A percentile compares a stretch with the other conserved stretches of the same genome.
These are phyloP conservation scores for Apodemia zela DNA, from an alignment of 2,888 invertebrate genomes.

Conservation along the genomic window DNA sequence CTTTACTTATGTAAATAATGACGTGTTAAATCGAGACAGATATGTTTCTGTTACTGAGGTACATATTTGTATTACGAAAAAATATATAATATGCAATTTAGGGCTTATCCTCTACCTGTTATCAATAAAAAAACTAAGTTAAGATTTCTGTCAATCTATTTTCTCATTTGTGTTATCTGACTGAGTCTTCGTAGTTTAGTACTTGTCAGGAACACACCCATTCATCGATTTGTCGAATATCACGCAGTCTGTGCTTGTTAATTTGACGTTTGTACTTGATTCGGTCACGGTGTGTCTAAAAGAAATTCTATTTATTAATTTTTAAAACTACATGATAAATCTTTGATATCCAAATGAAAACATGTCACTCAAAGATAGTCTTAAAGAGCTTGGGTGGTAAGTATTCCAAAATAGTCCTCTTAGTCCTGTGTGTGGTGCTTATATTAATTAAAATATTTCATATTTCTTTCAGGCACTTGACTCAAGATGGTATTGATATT, in stretches of 20 bases:
- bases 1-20: too few relatives aligned
- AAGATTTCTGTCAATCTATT: too few relatives aligned
- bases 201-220: too few relatives aligned
- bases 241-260: slow-evolving; percentile 19
- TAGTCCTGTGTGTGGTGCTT: slow-evolving; percentile 24
- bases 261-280: slow-evolving; percentile 30
- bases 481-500: slow-evolving; percentile 84
- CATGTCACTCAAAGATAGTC: slow-evolving; percentile 83
- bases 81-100: too few relatives aligned
- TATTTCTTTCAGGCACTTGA: slow-evolving; percentile 83
- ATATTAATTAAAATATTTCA: slow-evolving; percentile 33
- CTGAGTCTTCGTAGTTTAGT: too few relatives aligned
- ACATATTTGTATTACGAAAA: too few relatives aligned
- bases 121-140: too few relatives aligned
- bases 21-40: too few relatives aligned
- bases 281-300: slow-evolving; percentile 54
- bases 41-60: too few relatives aligned
- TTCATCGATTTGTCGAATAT: neutral
- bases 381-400: slow-evolving; percentile 85
- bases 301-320: slow-evolving; percentile 54
- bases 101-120: too few relatives aligned
- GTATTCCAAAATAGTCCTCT: slow-evolving; percentile 32
- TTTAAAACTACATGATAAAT: slow-evolving; percentile 50
- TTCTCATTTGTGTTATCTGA: too few relatives aligned
- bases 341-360: slow-evolving; percentile 54